phyloP scores from a whole-genome alignment of 2,888 invertebrate species.

The Stenoptilia bipunctidactyla region DNA sequence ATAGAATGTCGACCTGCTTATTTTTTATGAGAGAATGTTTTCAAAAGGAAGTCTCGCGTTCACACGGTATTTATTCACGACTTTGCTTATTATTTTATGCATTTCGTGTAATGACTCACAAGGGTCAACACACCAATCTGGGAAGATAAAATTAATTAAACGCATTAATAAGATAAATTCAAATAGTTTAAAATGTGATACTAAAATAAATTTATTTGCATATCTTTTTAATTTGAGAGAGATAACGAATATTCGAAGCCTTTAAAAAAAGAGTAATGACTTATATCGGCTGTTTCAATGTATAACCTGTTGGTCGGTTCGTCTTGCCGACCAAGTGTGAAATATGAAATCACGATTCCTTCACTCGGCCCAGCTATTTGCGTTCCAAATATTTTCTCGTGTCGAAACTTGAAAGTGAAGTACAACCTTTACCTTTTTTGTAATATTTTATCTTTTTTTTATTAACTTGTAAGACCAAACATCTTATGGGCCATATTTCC shows the following conservation, averaged over 20 bases:
- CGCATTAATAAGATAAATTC: conserved; percentile 54
- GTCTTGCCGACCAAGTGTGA: conserved; percentile 61
- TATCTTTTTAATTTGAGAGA: conserved; percentile 17
- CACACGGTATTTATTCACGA: conserved; percentile 30
- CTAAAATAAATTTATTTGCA: conserved; percentile 33
- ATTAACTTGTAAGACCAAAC: neutral
- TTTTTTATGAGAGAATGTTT: conserved; percentile 37
- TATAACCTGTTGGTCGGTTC: conserved; percentile 42
- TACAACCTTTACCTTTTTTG: conserved; percentile 37
- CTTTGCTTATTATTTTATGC: neutral
- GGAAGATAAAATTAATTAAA: conserved; percentile 61
- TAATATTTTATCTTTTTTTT: conserved; percentile 29
- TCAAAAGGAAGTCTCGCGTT: conserved; percentile 45
- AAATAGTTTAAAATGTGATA: conserved; percentile 15
- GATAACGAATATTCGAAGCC: too few relatives aligned
- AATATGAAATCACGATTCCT: conserved; percentile 70
- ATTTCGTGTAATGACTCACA: conserved; percentile 26
- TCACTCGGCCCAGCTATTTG: conserved; percentile 55
- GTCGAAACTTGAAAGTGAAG: conserved; percentile 45
- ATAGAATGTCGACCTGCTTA: conserved; percentile 58
- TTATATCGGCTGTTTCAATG: too few relatives aligned
- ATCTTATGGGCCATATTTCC: neutral
- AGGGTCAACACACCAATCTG: conserved; percentile 43
- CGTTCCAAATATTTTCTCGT: conserved; percentile 61
- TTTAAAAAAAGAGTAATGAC: too few relatives aligned